phyloP scores from a whole-genome alignment of 1,140 invertebrate genomes.

The Belonocnema kinseyi region DNA sequence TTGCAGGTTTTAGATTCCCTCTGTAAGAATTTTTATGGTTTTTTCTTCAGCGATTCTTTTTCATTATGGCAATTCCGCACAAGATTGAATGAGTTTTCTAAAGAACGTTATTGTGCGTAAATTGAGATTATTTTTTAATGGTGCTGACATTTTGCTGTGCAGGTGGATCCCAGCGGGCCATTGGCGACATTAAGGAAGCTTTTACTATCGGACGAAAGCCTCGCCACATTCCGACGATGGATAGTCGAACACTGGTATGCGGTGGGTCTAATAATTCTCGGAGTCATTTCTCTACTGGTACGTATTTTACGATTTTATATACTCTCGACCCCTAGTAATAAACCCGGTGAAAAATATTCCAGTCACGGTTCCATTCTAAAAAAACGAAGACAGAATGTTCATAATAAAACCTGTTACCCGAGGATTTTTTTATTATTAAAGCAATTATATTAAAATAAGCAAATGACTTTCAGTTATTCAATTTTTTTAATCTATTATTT shows the following conservation, averaged over 20 bases:
- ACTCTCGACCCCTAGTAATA: background rate
- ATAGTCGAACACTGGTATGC: constrained; percentile 90
- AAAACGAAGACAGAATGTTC: too few species aligned
- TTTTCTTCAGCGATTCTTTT: too few species aligned
- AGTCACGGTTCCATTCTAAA: too few species aligned
- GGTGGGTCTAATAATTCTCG: constrained; percentile 84
- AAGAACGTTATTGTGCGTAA: background rate
- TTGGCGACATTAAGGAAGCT: constrained; percentile 91
- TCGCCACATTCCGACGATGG: constrained; percentile 91
- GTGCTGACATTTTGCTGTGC: constrained; percentile 45
- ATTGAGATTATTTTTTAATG: constrained; percentile 10
- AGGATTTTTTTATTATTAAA: too few species aligned
- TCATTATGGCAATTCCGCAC: too few species aligned
- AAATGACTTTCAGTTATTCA: too few species aligned
- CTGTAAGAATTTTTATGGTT: too few species aligned
- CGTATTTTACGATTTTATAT: constrained; percentile 66
- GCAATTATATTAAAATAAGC: too few species aligned
- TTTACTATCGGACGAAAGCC: constrained; percentile 90
- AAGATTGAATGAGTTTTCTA: too few species aligned
- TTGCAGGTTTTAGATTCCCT: too few species aligned
- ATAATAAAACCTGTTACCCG: too few species aligned
- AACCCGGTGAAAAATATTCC: too few species aligned
- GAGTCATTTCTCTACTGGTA: constrained; percentile 86
- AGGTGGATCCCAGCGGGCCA: constrained; percentile 96
- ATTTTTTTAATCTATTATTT: background rate